Evolutionary conservation across 2,113 vertebrate species (phyloP), one percentile per base, ranked within the genome.

Genomic region (Sorex araneus): DNA sequence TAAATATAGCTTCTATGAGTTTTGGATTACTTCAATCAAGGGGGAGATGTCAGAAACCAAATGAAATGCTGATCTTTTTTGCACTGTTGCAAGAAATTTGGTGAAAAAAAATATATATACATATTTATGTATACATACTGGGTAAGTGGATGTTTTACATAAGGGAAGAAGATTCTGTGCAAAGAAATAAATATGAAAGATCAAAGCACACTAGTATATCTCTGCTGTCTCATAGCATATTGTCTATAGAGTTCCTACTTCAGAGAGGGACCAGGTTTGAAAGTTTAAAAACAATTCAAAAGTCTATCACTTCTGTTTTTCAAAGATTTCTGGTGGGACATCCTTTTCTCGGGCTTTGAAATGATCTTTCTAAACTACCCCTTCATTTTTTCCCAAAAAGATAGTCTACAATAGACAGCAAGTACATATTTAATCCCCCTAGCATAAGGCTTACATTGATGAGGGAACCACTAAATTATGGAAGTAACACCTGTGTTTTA

Each of bases 391-490:
- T 81, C 84, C 82, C 19, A 89, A 93, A 16, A 91, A 0, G 0
- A 84, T 18, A 9, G 2, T 92, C 90, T 97, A 60, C 83, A 89
- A 34, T 71, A 94, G 89, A 94, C 92, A 90, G 97, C 87, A 90
- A 90, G 30, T 84, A 77, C 79, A 92, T 95, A 96, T 88, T 79
- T 93, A 97, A 97, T 97, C 57, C 88, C 19, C 63, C 85, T 91
- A 92, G 88, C 86, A 54, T 85, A 87, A 83, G 67, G 92, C 85
- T 93, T 85, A 47, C 9, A 2, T 83, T 93, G 91, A 94, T 84
- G 87, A 93, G 94, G 93, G 40, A 96, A 95, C 94, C 94, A n/a
- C 43, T 73, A 28, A 91, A 84, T 85, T 94, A 94, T 89, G 84
- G 95, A 97, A 97, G 79, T 34, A 86, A n/a, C 36, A 74, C 18